phyloP scores from a whole-genome alignment of 2,888 invertebrate species.

The Tetheella fluctuosa region DNA sequence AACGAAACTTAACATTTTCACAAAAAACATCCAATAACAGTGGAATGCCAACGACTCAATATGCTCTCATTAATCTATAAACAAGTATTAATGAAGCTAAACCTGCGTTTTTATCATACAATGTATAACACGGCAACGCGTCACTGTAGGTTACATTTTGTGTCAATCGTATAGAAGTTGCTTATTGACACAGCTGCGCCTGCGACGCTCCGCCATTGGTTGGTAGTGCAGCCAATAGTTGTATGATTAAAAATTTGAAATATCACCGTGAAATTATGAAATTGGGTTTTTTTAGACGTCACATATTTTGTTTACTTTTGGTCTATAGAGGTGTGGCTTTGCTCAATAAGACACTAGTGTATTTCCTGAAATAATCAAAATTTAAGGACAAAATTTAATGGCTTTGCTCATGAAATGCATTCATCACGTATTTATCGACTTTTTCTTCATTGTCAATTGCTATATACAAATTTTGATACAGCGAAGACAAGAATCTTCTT shows the following conservation, averaged over 20 bases:
- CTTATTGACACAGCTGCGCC: conserved; percentile 28
- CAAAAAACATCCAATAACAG: too few relatives aligned
- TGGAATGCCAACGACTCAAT: background rate
- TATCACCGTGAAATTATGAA: conserved; percentile 9
- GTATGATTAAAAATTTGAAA: conserved; percentile 3
- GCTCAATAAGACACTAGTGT: background rate
- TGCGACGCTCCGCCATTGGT: conserved; percentile 12
- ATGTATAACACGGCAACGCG: background rate
- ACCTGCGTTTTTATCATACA: background rate
- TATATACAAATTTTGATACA: too few relatives aligned
- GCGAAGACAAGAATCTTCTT: too few relatives aligned
- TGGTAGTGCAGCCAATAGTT: conserved; percentile 1
- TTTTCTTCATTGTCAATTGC: too few relatives aligned
- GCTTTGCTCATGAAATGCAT: too few relatives aligned
- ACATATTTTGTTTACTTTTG: background rate
- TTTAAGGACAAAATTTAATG: too few relatives aligned
- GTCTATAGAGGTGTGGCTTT: background rate
- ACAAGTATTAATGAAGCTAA: background rate
- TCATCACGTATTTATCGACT: too few relatives aligned
- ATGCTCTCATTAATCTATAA: background rate
- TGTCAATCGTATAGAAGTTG: conserved; percentile 17
- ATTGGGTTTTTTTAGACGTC: conserved; percentile 11
- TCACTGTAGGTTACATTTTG: background rate
- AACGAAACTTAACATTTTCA: background rate
- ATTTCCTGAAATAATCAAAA: background rate